A percentile compares a stretch with the other conserved stretches of the same genome.
Conservation (phyloP, 2,113 vertebrate species). For the Campylorhamphus procurvoides region DNA sequence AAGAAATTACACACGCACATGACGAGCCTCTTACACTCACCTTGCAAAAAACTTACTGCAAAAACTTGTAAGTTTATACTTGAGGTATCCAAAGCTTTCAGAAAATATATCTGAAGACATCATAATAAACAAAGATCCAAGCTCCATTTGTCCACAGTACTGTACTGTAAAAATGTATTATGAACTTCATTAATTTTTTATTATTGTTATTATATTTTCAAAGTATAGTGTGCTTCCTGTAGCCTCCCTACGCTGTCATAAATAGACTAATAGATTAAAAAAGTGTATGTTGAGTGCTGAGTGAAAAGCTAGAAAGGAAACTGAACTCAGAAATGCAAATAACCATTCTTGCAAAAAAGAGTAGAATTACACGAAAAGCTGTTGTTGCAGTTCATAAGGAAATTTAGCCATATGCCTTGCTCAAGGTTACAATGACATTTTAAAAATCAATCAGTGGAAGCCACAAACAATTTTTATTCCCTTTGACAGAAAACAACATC, state of each 20-base stretch:
- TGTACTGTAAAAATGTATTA: neutral
- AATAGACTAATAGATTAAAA: neutral
- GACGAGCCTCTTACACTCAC: neutral
- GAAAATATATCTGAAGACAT: neutral
- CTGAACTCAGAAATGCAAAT: neutral
- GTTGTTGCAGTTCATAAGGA: neutral
- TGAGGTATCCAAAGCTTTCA: neutral
- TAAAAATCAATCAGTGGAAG: neutral
- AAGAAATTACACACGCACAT: neutral
- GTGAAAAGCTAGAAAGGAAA: neutral
- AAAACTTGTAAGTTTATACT: neutral
- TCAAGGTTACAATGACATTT: neutral
- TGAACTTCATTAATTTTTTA: neutral
- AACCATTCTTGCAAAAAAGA: neutral
- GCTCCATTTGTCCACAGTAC: neutral
- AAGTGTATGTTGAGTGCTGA: rapidly evolving
- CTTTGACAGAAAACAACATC: neutral
- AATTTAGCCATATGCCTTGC: neutral
- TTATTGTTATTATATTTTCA: neutral
- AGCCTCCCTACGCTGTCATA: rapidly evolving
- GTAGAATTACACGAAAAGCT: neutral
- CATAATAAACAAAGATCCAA: neutral
- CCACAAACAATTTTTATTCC: neutral
- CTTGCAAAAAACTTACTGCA: neutral
- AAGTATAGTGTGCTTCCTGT: neutral